These are phyloP conservation scores for Callipepla squamata DNA, from an alignment of 2,113 vertebrate species.

Conservation along the genomic window DNA sequence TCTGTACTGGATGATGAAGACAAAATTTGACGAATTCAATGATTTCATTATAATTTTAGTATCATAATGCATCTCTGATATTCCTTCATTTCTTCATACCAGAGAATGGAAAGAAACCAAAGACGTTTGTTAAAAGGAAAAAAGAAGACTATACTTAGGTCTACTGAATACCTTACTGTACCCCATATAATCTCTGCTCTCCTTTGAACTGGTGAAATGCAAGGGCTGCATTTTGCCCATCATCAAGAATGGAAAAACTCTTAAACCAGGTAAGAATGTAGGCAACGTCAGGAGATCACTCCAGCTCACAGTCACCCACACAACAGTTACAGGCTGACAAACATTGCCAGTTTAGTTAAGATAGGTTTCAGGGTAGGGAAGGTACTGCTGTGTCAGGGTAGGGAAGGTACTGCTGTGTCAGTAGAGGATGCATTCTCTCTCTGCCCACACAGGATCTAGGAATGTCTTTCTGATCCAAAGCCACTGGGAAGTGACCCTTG, in stretches of 20 bases:
- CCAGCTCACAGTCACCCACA: fast-evolving
- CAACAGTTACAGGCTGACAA: neutral
- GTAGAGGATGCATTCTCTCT: fast-evolving
- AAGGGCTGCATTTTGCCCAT: neutral
- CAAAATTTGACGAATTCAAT: neutral
- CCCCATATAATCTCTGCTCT: neutral
- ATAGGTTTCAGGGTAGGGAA: neutral
- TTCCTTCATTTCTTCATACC: neutral
- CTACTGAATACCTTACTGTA: neutral
- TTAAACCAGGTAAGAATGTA: neutral
- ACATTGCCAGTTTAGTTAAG: neutral
- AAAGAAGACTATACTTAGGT: neutral
- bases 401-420: neutral
- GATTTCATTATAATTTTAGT: slow-evolving; percentile 27
- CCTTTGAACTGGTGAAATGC: neutral
- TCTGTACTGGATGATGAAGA: neutral
- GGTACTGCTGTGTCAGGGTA: fast-evolving
- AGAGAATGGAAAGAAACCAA: neutral
- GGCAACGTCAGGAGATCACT: neutral
- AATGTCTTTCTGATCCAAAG: neutral
- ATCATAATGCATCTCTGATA: neutral
- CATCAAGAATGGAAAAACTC: neutral
- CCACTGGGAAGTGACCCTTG: neutral
- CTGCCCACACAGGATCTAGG: fast-evolving
- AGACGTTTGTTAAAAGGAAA: neutral